These are phyloP conservation scores for Ommatoiulus sabulosus DNA, from an alignment of 2,888 invertebrate species.

Conservation along the genomic window DNA sequence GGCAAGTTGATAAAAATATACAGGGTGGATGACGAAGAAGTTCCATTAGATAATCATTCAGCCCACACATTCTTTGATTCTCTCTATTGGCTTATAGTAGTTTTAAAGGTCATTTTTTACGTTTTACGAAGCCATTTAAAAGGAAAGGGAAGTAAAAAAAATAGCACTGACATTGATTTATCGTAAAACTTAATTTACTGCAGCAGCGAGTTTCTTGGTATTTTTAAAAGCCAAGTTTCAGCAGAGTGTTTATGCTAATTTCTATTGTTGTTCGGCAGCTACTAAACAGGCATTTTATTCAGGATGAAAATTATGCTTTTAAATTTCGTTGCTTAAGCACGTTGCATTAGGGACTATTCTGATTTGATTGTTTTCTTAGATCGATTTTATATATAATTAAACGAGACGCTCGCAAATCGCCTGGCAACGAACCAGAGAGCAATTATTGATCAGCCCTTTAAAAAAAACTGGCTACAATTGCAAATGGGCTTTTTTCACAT, in stretches of 20 bases:
- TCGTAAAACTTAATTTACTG: conserved; percentile 15
- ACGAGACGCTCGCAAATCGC: conserved; percentile 10
- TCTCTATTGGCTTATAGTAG: neutral
- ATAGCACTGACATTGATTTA: conserved; percentile 3
- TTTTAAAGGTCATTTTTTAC: neutral
- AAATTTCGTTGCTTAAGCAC: neutral
- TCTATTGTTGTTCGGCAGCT: neutral
- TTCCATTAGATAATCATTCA: neutral
- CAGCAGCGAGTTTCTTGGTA: neutral
- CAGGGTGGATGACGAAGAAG: neutral
- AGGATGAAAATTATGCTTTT: conserved; percentile 5
- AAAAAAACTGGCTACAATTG: neutral
- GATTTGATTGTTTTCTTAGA: conserved; percentile 34
- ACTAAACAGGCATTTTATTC: conserved; percentile 6
- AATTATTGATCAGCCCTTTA: neutral
- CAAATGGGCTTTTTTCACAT: neutral
- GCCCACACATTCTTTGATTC: neutral
- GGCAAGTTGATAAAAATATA: neutral
- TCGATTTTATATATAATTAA: conserved; percentile 34
- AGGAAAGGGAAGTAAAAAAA: neutral
- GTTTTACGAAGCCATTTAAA: neutral
- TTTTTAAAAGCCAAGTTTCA: conserved; percentile 21
- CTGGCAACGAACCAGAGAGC: conserved; percentile 3
- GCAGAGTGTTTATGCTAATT: conserved; percentile 10
- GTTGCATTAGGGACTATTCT: conserved; percentile 3